Base-by-base conservation (phyloP, 2,888 invertebrate genomes). In the Dolichopus griseipennis region DNA sequence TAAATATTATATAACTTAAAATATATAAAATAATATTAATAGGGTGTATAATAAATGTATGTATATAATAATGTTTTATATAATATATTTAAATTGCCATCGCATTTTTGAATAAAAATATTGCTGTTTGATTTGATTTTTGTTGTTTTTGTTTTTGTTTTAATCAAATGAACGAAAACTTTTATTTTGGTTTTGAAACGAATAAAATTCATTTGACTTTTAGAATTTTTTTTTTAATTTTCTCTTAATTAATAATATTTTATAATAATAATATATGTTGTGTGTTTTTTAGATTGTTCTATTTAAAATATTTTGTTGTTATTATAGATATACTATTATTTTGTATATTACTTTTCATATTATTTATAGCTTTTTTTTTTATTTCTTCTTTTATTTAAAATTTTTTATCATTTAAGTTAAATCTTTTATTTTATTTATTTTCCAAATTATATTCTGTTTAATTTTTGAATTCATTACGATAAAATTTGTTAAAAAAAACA, bases 231-330 rank as follows among this genome's bases (percentile, higher is more conserved):
- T 12, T n/a, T n/a, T n/a, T n/a, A n/a, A n/a, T n/a, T n/a, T n/a
- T 20, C 2, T 15, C 18, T 8, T 61, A 8, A 61, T 62, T 62
- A 62, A 10, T 62, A n/a, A n/a, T n/a, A n/a, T n/a, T n/a, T n/a
- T n/a, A n/a, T n/a, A n/a, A n/a, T n/a, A 8, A 68, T 66, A 61
- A 68, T 66, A 66, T 61, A 64, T 66, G 52, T 22, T 66, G 63
- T 66, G 64, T 64, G n/a, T 64, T 21, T 62, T 68, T 18, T 65
- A 65, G 27, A 65, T 65, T 41, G 15, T 27, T 27, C 41, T 41
- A 41, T 27, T 27, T 27, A 27, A 27, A 41, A 41, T 12, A 41
- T 41, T 37, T 41, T 52, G 9, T 52, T 52, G 9, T 52, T 7
- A 9, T 5, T 41, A 41, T 12, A 41, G 3, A 41, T 27, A 27